Evolutionary conservation across 37 sponge, comb jelly and placozoan species (phyloP).

Genomic region (Dysidea cf. avara): DNA sequence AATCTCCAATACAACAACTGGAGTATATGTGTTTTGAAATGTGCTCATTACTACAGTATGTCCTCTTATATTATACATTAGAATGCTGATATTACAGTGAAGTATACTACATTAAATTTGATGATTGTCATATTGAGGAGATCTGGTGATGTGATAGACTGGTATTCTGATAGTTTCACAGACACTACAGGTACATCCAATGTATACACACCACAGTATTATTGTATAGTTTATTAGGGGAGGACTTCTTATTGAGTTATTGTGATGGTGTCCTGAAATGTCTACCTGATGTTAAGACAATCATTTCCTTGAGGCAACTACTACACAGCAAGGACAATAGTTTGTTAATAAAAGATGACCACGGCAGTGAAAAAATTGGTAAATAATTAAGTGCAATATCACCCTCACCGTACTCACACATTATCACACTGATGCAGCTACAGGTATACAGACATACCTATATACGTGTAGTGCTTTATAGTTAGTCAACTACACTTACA

Average conservation of each 20-base stretch:
- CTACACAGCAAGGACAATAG: background rate
- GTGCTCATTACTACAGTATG: background rate
- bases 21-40: background rate
- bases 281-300: constrained; percentile 67
- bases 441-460: too few relatives aligned
- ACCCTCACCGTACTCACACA: background rate
- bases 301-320: constrained; percentile 52
- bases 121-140: constrained; percentile 40
- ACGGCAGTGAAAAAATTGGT: constrained; percentile 10
- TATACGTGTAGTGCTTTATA: too few relatives aligned
- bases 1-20: background rate
- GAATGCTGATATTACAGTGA: constrained; percentile 41
- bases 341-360: background rate
- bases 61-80: background rate
- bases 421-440: background rate
- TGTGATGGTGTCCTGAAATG: constrained; percentile 47
- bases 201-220: too few relatives aligned
- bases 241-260: constrained; percentile 7
- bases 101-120: constrained; percentile 27
- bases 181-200: too few relatives aligned
- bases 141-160: constrained; percentile 28
- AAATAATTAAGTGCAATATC: constrained; percentile 4
- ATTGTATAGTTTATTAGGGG: background rate
- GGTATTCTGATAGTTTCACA: background rate
- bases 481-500: too few relatives aligned